Evolutionary conservation across 2,888 invertebrate species (phyloP).

Genomic region (Aethes cnicana): DNA sequence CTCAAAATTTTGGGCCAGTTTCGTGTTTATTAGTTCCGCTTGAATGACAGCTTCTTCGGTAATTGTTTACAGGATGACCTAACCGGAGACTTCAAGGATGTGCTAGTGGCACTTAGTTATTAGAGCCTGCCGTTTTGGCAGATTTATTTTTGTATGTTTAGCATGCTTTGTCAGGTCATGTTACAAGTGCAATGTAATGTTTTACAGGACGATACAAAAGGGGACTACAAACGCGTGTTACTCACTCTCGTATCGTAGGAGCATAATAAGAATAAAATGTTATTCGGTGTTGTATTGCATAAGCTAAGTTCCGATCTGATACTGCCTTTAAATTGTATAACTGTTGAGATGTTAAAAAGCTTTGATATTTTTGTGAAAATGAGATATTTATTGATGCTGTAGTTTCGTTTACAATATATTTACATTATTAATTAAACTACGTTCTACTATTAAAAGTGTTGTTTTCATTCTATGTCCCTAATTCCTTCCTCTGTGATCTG

Average conservation of each 20-base stretch:
- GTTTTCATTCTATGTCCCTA: conserved; percentile 64
- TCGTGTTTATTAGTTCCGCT: conserved; percentile 38
- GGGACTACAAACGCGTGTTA: conserved; percentile 87
- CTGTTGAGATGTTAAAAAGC: conserved; percentile 69
- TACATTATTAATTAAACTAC: conserved; percentile 76
- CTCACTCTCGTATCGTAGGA: conserved; percentile 78
- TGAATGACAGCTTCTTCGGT: conserved; percentile 57
- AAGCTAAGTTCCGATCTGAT: conserved; percentile 57
- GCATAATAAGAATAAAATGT: conserved; percentile 57
- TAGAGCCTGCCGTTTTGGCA: conserved; percentile 63
- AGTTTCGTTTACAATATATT: conserved; percentile 77
- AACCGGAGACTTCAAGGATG: conserved; percentile 86
- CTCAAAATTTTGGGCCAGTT: conserved; percentile 75
- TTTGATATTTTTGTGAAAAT: conserved; percentile 80
- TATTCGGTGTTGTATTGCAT: conserved; percentile 40
- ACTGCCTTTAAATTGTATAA: conserved; percentile 76
- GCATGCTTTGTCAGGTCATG: conserved; percentile 51
- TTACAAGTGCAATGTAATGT: conserved; percentile 65
- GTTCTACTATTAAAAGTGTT: conserved; percentile 59
- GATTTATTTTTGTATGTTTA: conserved; percentile 39
- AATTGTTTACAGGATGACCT: conserved; percentile 85
- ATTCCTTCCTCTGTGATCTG: conserved; percentile 79
- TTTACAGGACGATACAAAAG: conserved; percentile 87
- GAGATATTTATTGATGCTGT: conserved; percentile 81
- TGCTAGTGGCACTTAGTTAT: conserved; percentile 83